Evolutionary conservation across 2,113 vertebrate genomes (phyloP), one percentile per base, ranked within the genome.

Genomic region (Rhea pennata): DNA sequence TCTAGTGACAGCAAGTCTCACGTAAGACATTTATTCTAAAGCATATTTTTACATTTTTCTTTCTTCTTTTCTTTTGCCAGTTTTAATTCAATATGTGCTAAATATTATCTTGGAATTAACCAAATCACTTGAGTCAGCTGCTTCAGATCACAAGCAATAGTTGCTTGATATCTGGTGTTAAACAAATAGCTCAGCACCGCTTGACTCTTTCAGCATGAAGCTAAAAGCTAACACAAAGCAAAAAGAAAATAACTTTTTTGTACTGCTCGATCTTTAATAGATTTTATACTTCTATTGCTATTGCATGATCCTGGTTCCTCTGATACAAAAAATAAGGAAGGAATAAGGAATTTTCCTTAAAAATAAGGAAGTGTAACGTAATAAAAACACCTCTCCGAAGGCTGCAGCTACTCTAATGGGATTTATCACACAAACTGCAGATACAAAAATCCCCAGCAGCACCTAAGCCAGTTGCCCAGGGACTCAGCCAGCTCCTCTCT

Each of bases 121-220:
- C 0, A 54, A 84, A 91, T 77, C 81, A 81, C 74, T 95, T 87
- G 11, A 89, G 81, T 76, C 95, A 95, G 96, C 91, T 93, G 95
- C 84, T 87, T 93, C 81, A 74, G 77, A 80, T 83, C 58, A 85
- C 62, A 96, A 92, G 93, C 96, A 93, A 95, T 96, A 92, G 92
- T 87, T 88, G 75, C 90, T 51, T 94, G 94, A 92, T 94, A 96
- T 94, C 90, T 96, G 92, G 93, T 90, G 92, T 88, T 87, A 90
- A 96, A 93, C 85, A 93, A 96, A 96, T 59, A 93, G 72, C 76
- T 94, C 89, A 87, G 74, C 82, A 87, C 46, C 72, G 81, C 87
- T 92, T 92, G 74, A 79, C 78, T 94, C 44, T 92, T 33, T 73
- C 84, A 87, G 87, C 95, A 71, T 15, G 42, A 64, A 93, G 87